Evolutionary conservation across 1,140 invertebrate genomes (phyloP), one percentile per base, ranked within the genome.

Genomic region (Dendrolimus kikuchii): DNA sequence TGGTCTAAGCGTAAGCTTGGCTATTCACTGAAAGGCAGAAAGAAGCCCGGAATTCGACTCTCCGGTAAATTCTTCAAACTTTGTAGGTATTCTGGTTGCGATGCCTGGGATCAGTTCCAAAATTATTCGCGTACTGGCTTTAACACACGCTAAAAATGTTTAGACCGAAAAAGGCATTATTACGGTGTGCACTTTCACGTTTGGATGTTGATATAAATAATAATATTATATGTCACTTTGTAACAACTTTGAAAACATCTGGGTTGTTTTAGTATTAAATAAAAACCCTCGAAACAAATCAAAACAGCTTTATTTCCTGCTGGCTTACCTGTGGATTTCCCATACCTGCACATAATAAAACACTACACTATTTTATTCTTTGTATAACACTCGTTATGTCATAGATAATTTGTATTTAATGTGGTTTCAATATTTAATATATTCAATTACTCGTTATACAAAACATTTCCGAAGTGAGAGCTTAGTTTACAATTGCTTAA

Each of bases 261-360:
- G 10, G 42, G 6, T 4, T 6, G 38, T 43, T 37, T 51, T 47
- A 10, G 23, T 38, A 57, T n/a, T 9, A 56, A 50, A 76, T 64
- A 66, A 71, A 84, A 76, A 80, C 64, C 65, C 5, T 37, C 66
- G 76, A 73, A 74, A 82, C 68, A 82, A 85, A 82, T 85, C 74
- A 82, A 85, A 84, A 85, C 81, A 82, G 79, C 74, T 85, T 85
- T 81, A 82, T 80, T 85, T 76, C 57, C 65, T 74, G 74, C 75
- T 81, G 73, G 73, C 73, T 78, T 68, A 71, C 76, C 73, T 66
- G 71, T 64, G 68, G 60, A 72, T 72, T 78, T 76, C 67, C 65
- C 71, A 77, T 77, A 75, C 60, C 73, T 75, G 71, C 74, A 74
- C 73, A 79, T 76, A 23, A 23, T 23, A 66, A 74, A 71, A 68